Percentiles rank a stretch among this genome's conserved stretches.
phyloP scores from a whole-genome alignment of 1,140 invertebrate genomes.

The Spodoptera litura region DNA sequence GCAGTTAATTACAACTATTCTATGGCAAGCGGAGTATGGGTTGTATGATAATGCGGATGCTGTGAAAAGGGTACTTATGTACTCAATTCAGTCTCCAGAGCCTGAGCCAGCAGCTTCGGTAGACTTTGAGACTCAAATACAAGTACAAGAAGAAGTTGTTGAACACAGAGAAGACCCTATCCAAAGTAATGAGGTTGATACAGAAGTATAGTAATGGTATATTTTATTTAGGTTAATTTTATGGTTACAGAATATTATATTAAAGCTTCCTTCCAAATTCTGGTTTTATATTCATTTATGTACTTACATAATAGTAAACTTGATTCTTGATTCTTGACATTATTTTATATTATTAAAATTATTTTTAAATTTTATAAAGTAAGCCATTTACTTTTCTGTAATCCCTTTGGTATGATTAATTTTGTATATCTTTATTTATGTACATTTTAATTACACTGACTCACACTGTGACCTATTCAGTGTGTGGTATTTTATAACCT shows the following conservation, averaged over 20 bases:
- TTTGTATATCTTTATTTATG: no score
- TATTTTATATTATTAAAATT: no score
- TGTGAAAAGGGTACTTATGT: slow-evolving; percentile 73
- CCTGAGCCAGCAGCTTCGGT: slow-evolving; percentile 52
- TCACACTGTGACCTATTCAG: no score
- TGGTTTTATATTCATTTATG: background rate
- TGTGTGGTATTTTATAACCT: no score
- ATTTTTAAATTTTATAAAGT: no score
- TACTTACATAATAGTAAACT: no score
- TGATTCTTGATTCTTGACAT: no score
- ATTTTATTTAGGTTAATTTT: slow-evolving; percentile 19
- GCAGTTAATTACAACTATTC: slow-evolving; percentile 79
- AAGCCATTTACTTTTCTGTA: no score
- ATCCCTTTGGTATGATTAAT: no score
- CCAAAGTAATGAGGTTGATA: slow-evolving; percentile 50
- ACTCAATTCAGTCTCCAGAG: slow-evolving; percentile 61
- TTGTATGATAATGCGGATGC: slow-evolving; percentile 77
- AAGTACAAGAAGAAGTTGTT: slow-evolving; percentile 50
- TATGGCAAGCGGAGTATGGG: slow-evolving; percentile 82
- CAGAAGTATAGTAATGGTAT: slow-evolving; percentile 26
- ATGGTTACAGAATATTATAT: slow-evolving; percentile 20
- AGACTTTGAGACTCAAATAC: slow-evolving; percentile 35
- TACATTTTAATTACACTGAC: no score
- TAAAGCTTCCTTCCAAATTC: background rate
- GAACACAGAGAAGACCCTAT: slow-evolving; percentile 44